A percentile compares a stretch with the other conserved stretches of the same genome.
These are phyloP conservation scores for Ctenodactylus gundi DNA, from an alignment of 2,113 vertebrate species.

Conservation along the genomic window DNA sequence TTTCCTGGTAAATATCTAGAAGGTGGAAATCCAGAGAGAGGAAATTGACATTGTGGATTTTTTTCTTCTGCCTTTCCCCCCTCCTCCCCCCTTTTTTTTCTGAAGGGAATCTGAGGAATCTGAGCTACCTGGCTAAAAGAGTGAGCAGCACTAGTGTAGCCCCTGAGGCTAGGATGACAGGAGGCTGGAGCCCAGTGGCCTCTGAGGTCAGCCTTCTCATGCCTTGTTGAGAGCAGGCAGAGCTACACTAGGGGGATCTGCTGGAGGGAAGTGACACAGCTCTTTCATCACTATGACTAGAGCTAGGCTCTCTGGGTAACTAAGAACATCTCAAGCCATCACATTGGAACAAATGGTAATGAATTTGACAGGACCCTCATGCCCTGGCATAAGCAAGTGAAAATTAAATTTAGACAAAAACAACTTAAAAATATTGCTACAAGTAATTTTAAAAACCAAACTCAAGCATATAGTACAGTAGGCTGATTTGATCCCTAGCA, in stretches of 20 bases:
- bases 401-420: not conserved
- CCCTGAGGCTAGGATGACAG: accelerated
- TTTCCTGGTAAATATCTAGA: not conserved
- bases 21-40: not conserved
- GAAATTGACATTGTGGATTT: not conserved
- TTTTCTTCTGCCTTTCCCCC: not conserved
- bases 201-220: not conserved
- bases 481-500: not conserved
- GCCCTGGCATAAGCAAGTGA: not conserved
- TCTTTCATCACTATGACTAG: not conserved
- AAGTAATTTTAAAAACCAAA: not conserved
- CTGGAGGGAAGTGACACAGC: not conserved
- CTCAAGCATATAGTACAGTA: not conserved
- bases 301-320: not conserved
- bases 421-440: not conserved
- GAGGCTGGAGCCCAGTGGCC: not conserved
- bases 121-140: not conserved
- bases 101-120: not conserved
- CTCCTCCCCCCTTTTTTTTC: too few relatives aligned
- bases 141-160: not conserved
- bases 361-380: not conserved
- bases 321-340: not conserved
- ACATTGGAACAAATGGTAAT: not conserved
- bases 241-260: not conserved
- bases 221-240: not conserved